These are phyloP conservation scores for Craseonycteris thonglongyai DNA, from an alignment of 2,113 vertebrate species.

Conservation along the genomic window DNA sequence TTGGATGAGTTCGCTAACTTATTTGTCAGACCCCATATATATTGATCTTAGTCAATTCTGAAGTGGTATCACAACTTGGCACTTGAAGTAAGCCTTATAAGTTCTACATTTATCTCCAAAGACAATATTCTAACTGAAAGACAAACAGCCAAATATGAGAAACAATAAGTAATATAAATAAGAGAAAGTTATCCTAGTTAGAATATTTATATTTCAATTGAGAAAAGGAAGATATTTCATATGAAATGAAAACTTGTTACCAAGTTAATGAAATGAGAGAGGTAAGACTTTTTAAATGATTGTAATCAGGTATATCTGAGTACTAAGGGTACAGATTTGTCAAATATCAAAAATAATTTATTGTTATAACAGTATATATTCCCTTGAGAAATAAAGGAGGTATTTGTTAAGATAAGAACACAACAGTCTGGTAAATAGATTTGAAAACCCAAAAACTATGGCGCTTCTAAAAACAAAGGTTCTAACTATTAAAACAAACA, in stretches of 20 bases:
- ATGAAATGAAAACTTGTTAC: background rate
- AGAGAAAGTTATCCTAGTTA: background rate
- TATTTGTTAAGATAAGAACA: background rate
- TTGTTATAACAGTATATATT: background rate
- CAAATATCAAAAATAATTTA: background rate
- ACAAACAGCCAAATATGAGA: background rate
- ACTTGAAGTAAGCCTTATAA: background rate
- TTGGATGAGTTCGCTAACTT: too few relatives aligned
- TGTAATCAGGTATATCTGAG: background rate
- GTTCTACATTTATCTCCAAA: slow-evolving; percentile 20
- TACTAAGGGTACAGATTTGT: background rate
- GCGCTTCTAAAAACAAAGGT: background rate
- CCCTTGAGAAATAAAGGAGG: background rate
- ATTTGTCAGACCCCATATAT: too few relatives aligned
- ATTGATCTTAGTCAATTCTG: background rate
- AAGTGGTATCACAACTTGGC: background rate
- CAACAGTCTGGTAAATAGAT: background rate
- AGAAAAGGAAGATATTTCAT: slow-evolving; percentile 18
- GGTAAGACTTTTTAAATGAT: background rate
- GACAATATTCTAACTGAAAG: background rate
- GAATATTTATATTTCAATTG: background rate
- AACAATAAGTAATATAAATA: background rate
- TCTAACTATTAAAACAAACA: background rate
- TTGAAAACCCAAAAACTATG: background rate
- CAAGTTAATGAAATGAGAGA: background rate